Conservation (phyloP, 2,797 vertebrate species). For the Danio kyathit region DNA sequence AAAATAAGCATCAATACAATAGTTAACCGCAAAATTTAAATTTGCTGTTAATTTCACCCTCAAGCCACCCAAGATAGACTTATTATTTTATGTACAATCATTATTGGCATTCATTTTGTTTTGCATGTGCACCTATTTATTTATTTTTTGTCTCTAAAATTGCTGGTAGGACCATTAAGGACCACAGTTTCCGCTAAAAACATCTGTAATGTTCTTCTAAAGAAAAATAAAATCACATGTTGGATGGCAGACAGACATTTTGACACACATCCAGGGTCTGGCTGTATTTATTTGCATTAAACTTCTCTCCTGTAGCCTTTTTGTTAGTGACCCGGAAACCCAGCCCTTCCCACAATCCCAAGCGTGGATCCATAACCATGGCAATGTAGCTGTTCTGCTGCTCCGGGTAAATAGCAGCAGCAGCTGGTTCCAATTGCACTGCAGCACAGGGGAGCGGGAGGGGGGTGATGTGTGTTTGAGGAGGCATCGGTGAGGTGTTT, state of each 20-base stretch:
- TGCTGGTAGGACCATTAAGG: too few relatives aligned
- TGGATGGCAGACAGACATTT: not conserved
- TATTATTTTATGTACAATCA: too few relatives aligned
- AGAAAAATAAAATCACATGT: too few relatives aligned
- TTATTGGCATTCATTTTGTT: too few relatives aligned
- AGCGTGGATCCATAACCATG: slow-evolving; percentile 67
- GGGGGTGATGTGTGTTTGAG: slow-evolving; percentile 26
- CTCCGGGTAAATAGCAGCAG: slow-evolving; percentile 67
- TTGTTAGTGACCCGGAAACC: slow-evolving; percentile 59
- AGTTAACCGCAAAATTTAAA: too few relatives aligned
- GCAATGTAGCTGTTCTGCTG: slow-evolving; percentile 64
- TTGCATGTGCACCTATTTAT: too few relatives aligned
- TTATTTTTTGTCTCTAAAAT: too few relatives aligned
- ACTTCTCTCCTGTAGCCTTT: slow-evolving; percentile 40
- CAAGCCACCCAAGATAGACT: too few relatives aligned
- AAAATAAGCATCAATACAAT: too few relatives aligned
- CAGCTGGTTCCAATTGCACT: slow-evolving; percentile 78
- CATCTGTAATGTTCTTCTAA: too few relatives aligned
- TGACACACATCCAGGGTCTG: slow-evolving; percentile 3
- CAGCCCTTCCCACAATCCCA: slow-evolving; percentile 41
- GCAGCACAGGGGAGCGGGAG: slow-evolving; percentile 55
- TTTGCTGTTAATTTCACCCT: too few relatives aligned
- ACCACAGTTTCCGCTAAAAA: too few relatives aligned
- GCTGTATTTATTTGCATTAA: slow-evolving; percentile 14
- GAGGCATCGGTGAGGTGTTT: slow-evolving; percentile 16